Evolutionary conservation across 2,888 invertebrate species (phyloP).

Genomic region (Polia nebulosa): DNA sequence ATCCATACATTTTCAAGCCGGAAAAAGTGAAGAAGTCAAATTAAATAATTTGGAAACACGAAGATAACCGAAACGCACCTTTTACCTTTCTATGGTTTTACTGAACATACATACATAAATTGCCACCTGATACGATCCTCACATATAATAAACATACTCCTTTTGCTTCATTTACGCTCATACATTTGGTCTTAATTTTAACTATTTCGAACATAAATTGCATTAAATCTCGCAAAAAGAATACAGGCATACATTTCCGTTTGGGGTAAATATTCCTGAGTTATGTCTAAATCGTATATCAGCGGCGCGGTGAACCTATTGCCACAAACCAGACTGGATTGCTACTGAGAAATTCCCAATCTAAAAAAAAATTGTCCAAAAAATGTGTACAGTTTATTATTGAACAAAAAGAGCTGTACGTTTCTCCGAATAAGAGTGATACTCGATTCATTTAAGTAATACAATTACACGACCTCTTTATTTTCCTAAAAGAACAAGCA

Average conservation of each 20-base stretch:
- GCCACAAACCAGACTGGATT: background rate
- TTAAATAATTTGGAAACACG: background rate
- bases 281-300: background rate
- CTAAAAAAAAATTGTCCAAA: background rate
- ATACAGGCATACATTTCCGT: background rate
- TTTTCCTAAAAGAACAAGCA: conserved; percentile 51
- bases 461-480: conserved; percentile 30
- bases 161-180: background rate
- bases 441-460: conserved; percentile 8
- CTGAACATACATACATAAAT: background rate
- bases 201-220: background rate
- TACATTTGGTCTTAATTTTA: background rate
- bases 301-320: background rate
- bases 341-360: background rate
- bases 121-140: background rate
- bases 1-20: background rate
- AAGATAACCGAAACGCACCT: background rate
- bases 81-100: background rate
- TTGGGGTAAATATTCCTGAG: background rate
- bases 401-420: conserved; percentile 13
- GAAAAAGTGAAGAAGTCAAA: background rate
- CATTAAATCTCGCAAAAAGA: background rate
- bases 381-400: background rate
- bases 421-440: background rate
- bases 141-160: background rate